A percentile compares a stretch with the other conserved stretches of the same genome.
Evolutionary conservation across 2,113 vertebrate genomes (phyloP).

Genomic region (Martes martes): DNA sequence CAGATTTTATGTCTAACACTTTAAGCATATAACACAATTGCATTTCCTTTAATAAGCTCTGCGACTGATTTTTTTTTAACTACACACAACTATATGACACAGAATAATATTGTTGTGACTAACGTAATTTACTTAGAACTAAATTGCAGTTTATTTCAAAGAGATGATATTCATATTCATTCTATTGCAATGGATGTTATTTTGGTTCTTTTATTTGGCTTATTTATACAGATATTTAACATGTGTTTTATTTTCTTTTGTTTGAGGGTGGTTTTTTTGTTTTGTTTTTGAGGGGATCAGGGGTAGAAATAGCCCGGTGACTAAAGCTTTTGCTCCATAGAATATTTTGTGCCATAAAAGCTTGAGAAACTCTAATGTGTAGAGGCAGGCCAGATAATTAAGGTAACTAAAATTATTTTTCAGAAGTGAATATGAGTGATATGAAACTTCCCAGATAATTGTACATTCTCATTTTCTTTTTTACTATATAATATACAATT

Average conservation of each 20-base stretch:
- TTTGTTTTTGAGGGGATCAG: neutral
- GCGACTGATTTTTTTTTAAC: neutral
- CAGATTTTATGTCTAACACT: neutral
- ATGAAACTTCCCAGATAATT: conserved; percentile 15
- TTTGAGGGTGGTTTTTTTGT: neutral
- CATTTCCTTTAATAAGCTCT: neutral
- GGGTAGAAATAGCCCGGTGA: neutral
- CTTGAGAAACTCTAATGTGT: neutral
- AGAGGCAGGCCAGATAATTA: neutral
- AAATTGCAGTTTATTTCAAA: conserved; percentile 24
- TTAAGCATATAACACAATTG: neutral
- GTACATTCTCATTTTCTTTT: conserved; percentile 6
- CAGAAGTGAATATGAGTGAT: neutral
- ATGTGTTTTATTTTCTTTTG: neutral
- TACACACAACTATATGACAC: neutral
- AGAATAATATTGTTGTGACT: neutral
- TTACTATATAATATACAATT: neutral
- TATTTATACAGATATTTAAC: neutral
- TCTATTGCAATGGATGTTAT: neutral
- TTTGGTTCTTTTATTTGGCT: conserved; percentile 4
- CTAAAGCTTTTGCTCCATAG: neutral
- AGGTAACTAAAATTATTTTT: neutral
- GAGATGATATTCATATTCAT: neutral
- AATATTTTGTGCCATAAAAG: neutral
- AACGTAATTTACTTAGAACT: conserved; percentile 19